phyloP scores from a whole-genome alignment of 2,888 invertebrate genomes.

The Zygogramma bicolorata region DNA sequence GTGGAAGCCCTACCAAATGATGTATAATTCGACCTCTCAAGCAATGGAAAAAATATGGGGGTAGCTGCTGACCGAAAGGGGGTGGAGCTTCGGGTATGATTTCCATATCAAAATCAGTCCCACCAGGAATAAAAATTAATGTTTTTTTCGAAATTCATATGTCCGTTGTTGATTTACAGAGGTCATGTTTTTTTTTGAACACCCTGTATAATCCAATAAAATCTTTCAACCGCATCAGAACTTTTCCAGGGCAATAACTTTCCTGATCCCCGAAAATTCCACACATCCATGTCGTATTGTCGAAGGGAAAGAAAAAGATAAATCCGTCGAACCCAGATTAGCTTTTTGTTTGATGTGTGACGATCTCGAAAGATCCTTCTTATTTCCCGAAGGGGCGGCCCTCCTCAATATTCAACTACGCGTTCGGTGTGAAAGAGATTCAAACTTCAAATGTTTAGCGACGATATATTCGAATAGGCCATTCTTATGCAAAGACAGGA shows the following conservation, averaged over 20 bases:
- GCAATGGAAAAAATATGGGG: too few relatives aligned
- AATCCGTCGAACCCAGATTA: constrained; percentile 42
- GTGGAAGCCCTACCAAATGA: too few relatives aligned
- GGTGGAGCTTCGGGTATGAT: too few relatives aligned
- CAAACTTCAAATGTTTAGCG: constrained; percentile 60
- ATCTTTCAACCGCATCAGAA: constrained; percentile 34
- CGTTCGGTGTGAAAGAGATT: constrained; percentile 56
- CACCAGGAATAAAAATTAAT: too few relatives aligned
- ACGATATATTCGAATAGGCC: constrained; percentile 60
- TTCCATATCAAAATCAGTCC: too few relatives aligned
- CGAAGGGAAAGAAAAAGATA: constrained; percentile 37
- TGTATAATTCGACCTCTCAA: too few relatives aligned
- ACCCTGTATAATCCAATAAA: not conserved
- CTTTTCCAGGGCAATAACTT: constrained; percentile 34
- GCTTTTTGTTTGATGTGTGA: constrained; percentile 48
- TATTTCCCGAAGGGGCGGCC: constrained; percentile 56
- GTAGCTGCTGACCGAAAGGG: too few relatives aligned
- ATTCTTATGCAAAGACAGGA: constrained; percentile 64
- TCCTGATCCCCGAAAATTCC: constrained; percentile 33
- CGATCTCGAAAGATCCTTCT: constrained; percentile 50
- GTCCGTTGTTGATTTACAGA: too few relatives aligned
- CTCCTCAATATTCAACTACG: constrained; percentile 59
- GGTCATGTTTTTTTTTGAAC: too few relatives aligned
- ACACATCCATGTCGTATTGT: constrained; percentile 42
- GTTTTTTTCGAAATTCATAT: too few relatives aligned